Base-by-base conservation (phyloP, 2,113 vertebrate genomes). In the Toxotes jaculatrix region DNA sequence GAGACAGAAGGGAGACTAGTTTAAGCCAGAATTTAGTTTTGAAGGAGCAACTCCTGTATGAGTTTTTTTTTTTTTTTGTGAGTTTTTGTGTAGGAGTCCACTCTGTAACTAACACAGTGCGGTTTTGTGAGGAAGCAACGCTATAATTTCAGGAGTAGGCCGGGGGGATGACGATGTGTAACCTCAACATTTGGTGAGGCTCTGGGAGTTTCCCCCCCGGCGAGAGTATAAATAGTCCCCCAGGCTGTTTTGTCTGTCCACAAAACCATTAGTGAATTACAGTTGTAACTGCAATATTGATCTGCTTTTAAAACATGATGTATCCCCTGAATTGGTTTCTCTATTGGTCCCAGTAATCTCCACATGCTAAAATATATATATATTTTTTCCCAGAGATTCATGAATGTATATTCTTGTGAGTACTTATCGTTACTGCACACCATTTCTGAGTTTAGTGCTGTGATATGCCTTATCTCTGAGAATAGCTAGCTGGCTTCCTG, bases 191-290 rank as follows among this genome's bases (percentile, higher is more conserved):
- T 60, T 51, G 49, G 77, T 56, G 62, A 76, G 40, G 64, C 34
- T 47, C 80, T 78, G 73, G 31, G 66, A 77, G 59, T 81, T 65
- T 51, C 49, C 31, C 38, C 31, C 40, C 53, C 23, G 38, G 51
- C 55, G 4, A 31, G 3, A 67, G 51, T 6, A 79, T 13, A 89
- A 87, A 82, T 61, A 81, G 38, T 59, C 60, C 71, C 56, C 3
- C 17, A 51, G 72, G 87, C 66, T 80, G 79, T 47, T 88, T 81
- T 84, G n/a, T 63, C 71, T 69, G 42, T 90, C 62, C 85, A 70
- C 73, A 81, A 59, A 90, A 31, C 1, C 69, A 92, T 93, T 34
- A 90, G 87, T 63, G 40, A 89, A 89, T 79, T 78, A 88, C 78
- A 43, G 66, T 47, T 36, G 45, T 79, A 81, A 91, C 75, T 72